A percentile compares a stretch with the other conserved stretches of the same genome.
phyloP scores from a whole-genome alignment of 1,140 invertebrate genomes.

The Lordiphosa mommai region DNA sequence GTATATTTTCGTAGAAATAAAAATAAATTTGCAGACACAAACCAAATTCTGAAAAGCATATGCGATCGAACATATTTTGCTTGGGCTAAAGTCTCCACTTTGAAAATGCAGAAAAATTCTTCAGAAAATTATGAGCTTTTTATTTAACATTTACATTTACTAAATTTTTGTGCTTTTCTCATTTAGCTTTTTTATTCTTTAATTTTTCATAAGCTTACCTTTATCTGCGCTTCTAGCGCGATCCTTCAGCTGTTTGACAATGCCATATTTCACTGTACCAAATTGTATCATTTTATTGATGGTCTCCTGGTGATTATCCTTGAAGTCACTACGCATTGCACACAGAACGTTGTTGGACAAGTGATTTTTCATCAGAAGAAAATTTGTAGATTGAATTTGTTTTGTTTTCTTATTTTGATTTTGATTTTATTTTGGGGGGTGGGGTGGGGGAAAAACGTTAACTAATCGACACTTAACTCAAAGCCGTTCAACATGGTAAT shows the following conservation, averaged over 20 bases:
- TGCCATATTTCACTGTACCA: conserved; percentile 83
- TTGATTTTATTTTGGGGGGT: background rate
- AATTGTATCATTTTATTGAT: conserved; percentile 82
- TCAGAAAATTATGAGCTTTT: too few species aligned
- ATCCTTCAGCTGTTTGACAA: conserved; percentile 81
- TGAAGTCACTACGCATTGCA: conserved; percentile 80
- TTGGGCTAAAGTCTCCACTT: too few species aligned
- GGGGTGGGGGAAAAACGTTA: conserved; percentile 11
- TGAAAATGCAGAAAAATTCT: too few species aligned
- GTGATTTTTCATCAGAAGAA: conserved; percentile 77
- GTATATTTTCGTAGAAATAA: too few species aligned
- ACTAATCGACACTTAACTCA: conserved; percentile 16
- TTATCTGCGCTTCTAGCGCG: conserved; percentile 71
- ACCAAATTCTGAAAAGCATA: too few species aligned
- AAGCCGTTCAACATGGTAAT: too few species aligned
- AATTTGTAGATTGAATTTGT: conserved; percentile 10
- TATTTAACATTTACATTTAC: too few species aligned
- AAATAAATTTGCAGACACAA: too few species aligned
- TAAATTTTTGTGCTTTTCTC: too few species aligned
- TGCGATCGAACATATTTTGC: too few species aligned
- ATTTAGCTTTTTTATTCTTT: background rate
- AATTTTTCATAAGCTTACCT: conserved; percentile 49
- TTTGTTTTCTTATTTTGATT: background rate
- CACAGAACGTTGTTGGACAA: conserved; percentile 67
- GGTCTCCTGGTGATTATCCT: conserved; percentile 79